Percentiles rank a stretch among this genome's conserved stretches.
These are phyloP conservation scores for Andrena minutula DNA, from an alignment of 2,888 invertebrate species.

Conservation along the genomic window DNA sequence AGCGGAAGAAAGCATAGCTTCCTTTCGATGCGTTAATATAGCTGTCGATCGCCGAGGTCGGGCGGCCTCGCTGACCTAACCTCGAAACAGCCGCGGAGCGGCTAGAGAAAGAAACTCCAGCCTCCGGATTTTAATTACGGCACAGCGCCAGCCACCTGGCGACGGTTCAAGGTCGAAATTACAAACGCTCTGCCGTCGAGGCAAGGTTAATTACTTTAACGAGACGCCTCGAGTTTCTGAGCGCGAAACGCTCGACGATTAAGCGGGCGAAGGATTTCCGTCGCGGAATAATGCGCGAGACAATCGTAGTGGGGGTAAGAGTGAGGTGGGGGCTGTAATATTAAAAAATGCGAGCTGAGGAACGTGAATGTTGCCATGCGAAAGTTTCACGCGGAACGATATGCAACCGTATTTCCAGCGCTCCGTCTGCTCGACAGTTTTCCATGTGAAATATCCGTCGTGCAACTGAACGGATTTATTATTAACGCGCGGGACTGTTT, in stretches of 20 bases:
- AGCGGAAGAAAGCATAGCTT: too few species aligned
- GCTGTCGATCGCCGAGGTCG: not conserved
- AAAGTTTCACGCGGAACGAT: not conserved
- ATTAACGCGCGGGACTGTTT: conserved; percentile 9
- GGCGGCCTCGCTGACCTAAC: not conserved
- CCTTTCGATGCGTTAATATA: too few species aligned
- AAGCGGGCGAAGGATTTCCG: not conserved
- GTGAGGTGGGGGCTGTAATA: too few species aligned
- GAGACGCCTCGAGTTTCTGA: not conserved
- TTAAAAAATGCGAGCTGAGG: too few species aligned
- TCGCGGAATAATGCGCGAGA: too few species aligned
- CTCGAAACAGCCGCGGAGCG: not conserved
- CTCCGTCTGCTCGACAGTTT: conserved; percentile 1
- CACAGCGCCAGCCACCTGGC: too few species aligned
- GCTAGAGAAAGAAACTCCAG: too few species aligned
- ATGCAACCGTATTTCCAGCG: conserved; percentile 3
- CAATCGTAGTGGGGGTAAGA: too few species aligned
- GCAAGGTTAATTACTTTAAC: conserved; percentile 21
- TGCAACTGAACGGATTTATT: conserved; percentile 16
- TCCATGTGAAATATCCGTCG: conserved; percentile 8
- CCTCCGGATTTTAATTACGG: too few species aligned
- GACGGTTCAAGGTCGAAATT: too few species aligned
- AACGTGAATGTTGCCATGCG: too few species aligned
- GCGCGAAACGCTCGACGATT: conserved; percentile 7
- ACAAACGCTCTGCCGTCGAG: not conserved